Conservation (phyloP, 2,113 vertebrate species). For the Tyrannus savana region DNA sequence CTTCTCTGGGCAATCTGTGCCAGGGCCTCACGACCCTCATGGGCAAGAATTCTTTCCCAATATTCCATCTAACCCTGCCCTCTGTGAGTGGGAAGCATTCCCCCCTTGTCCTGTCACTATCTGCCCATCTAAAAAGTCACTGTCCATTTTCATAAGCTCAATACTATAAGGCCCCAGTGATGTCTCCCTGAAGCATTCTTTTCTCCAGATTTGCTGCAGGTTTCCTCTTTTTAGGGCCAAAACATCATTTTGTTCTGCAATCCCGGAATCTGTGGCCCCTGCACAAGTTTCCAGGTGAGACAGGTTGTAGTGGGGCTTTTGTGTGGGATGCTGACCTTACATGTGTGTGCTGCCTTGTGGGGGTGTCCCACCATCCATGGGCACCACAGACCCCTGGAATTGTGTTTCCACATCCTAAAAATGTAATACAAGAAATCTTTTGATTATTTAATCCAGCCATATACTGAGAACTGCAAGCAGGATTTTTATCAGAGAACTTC, state of each 20-base stretch:
- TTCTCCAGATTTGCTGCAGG: not conserved
- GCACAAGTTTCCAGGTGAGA: not conserved
- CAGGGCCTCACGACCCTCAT: not conserved
- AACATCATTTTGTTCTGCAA: not conserved
- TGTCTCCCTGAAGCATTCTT: not conserved
- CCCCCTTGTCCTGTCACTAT: not conserved
- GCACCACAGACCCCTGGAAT: rapidly evolving
- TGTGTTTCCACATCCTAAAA: not conserved
- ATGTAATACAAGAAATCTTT: rapidly evolving
- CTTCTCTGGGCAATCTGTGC: no score
- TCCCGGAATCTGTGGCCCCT: no score
- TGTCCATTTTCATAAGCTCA: not conserved
- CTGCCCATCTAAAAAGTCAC: not conserved
- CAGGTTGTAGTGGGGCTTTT: rapidly evolving
- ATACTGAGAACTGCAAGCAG: not conserved
- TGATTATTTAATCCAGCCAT: rapidly evolving
- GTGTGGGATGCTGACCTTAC: not conserved
- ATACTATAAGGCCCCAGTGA: not conserved
- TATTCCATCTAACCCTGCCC: not conserved
- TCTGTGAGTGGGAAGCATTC: not conserved
- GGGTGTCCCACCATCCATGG: not conserved
- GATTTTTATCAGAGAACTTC: not conserved
- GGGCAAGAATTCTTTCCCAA: not conserved
- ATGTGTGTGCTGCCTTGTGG: not conserved
- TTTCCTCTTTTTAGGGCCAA: not conserved